Evolutionary conservation across 2,888 invertebrate species (phyloP).

Genomic region (Nymphalis urticae): DNA sequence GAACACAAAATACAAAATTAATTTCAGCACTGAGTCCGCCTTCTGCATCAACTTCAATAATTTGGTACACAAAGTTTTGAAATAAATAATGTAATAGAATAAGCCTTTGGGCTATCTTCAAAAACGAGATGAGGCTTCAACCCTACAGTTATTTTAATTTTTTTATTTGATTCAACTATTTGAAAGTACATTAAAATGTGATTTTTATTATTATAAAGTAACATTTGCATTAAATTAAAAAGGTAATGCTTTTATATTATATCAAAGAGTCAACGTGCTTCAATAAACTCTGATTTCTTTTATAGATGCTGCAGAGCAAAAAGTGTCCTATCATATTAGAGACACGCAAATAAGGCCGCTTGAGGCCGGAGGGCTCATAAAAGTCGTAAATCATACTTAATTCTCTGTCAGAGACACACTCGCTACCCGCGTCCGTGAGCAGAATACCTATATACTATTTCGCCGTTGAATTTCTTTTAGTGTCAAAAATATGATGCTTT

Average conservation of each 20-base stretch:
- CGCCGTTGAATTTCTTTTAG: constrained; percentile 33
- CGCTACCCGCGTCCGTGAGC: constrained; percentile 62
- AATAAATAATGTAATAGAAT: too few species aligned
- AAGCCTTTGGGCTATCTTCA: too few species aligned
- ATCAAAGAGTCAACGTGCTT: constrained; percentile 8
- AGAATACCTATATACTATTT: constrained; percentile 62
- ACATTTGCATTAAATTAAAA: too few species aligned
- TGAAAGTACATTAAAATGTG: too few species aligned
- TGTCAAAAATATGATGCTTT: constrained; percentile 29
- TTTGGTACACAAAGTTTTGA: too few species aligned
- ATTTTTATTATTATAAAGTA: too few species aligned
- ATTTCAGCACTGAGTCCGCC: too few species aligned
- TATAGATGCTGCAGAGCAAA: constrained; percentile 21
- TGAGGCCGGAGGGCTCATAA: constrained; percentile 62
- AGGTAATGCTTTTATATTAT: constrained; percentile 1
- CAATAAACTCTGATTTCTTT: constrained; percentile 14
- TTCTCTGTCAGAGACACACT: constrained; percentile 61
- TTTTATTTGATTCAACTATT: too few species aligned
- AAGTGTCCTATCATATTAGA: constrained; percentile 39
- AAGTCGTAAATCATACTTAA: constrained; percentile 76
- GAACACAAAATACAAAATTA: too few species aligned
- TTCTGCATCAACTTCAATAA: too few species aligned
- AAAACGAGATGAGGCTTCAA: too few species aligned
- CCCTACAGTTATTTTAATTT: too few species aligned
- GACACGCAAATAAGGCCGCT: constrained; percentile 59